Percentiles rank a stretch among this genome's conserved stretches.
These are phyloP conservation scores for Xyrichtys novacula DNA, from an alignment of 2,797 vertebrate genomes.

Conservation along the genomic window DNA sequence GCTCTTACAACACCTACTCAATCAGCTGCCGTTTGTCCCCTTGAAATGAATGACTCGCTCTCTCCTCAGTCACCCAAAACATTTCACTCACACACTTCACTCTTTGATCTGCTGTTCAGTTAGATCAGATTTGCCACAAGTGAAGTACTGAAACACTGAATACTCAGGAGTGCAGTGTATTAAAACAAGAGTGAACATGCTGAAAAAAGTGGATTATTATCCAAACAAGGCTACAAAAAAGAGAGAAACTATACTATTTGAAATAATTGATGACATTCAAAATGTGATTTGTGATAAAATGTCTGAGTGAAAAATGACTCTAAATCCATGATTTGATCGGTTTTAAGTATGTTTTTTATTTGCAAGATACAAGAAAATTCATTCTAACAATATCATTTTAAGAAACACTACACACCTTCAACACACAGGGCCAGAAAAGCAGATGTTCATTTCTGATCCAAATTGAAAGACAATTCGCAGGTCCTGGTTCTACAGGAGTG, in stretches of 20 bases:
- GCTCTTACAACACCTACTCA: slow-evolving; percentile 72
- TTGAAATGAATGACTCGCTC: slow-evolving; percentile 65
- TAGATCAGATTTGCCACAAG: slow-evolving; percentile 58
- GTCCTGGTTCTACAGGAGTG: background rate
- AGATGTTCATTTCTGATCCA: background rate
- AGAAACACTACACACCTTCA: no score
- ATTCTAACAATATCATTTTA: no score
- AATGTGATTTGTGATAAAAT: no score
- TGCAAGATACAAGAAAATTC: no score
- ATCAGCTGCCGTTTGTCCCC: slow-evolving; percentile 68
- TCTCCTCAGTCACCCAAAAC: slow-evolving; percentile 56
- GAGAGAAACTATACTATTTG: background rate
- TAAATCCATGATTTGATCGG: no score
- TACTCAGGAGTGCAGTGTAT: background rate
- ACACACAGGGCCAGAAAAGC: background rate
- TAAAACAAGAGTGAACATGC: background rate
- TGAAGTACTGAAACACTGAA: slow-evolving; percentile 46
- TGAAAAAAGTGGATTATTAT: background rate
- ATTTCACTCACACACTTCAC: slow-evolving; percentile 42
- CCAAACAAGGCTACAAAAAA: background rate
- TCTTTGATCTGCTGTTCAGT: slow-evolving; percentile 64
- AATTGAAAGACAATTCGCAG: background rate
- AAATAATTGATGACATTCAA: no score
- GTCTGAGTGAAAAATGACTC: no score
- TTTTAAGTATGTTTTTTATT: no score